Percentiles rank a stretch among this genome's conserved stretches.
Conservation (phyloP, 2,113 vertebrate genomes). For the Electrona antarctica region DNA sequence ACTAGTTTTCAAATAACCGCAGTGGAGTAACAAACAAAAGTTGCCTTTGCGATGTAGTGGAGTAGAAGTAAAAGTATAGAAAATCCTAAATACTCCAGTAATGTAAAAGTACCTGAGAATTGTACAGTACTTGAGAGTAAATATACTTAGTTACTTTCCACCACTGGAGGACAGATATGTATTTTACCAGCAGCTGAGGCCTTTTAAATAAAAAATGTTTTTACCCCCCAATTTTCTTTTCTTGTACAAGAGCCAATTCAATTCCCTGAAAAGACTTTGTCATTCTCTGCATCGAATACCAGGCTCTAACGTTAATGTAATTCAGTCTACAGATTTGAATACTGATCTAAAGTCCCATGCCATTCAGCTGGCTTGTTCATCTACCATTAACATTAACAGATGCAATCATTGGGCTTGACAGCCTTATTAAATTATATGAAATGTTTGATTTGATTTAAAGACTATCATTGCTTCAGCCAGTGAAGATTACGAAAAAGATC, state of each 20-base stretch:
- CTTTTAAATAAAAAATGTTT: not conserved
- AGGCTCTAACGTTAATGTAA: slow-evolving; percentile 1
- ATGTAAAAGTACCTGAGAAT: too few relatives aligned
- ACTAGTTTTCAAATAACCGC: too few relatives aligned
- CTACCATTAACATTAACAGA: slow-evolving; percentile 2
- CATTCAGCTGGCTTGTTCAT: not conserved
- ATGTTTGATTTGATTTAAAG: too few relatives aligned
- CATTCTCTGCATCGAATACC: not conserved
- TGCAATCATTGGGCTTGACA: slow-evolving; percentile 11
- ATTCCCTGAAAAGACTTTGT: slow-evolving; percentile 1
- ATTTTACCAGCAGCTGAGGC: not conserved
- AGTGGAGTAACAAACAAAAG: too few relatives aligned
- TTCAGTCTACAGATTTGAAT: not conserved
- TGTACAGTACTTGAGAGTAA: too few relatives aligned
- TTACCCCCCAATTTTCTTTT: not conserved
- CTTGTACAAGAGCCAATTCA: not conserved
- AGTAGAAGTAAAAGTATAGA: too few relatives aligned
- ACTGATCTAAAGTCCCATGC: slow-evolving; percentile 20
- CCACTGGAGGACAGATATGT: slow-evolving; percentile 8
- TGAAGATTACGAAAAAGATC: not conserved
- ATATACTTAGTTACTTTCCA: too few relatives aligned
- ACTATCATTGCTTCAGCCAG: too few relatives aligned
- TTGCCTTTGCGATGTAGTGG: too few relatives aligned
- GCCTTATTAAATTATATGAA: slow-evolving; percentile 1
- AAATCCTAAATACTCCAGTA: too few relatives aligned